Evolutionary conservation across 2,888 invertebrate species (phyloP), one percentile per base, ranked within the genome.

Genomic region (Plemyria rubiginata): DNA sequence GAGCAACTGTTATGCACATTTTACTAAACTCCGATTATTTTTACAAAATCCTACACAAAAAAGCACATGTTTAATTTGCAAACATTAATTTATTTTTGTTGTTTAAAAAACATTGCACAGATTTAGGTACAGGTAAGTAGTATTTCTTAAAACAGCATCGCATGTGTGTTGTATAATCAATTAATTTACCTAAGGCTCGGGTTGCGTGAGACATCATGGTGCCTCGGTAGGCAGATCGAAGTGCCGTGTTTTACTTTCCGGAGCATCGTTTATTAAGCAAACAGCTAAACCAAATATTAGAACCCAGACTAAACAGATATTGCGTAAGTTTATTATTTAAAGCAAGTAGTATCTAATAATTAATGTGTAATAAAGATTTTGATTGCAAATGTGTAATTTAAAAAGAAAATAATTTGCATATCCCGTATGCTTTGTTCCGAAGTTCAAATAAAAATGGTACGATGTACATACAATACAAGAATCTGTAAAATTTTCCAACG

Each of bases 161-260:
- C 55, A 57, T 64, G 56, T 57, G 45, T 59, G 66, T 67, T 68
- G 65, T 60, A 67, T 62, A 67, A 67, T 62, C 66, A 74, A 71
- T 70, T 68, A 71, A 69, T 72, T 70, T 69, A 67, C 66, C 66
- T 70, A 62, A 60, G 63, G 52, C 50, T 68, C 66, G 55, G 50
- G 65, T 77, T 72, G 70, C 73, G 70, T 69, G 70, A 83, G 84
- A 83, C 82, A 77, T 69, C 52, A 70, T 53, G 83, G 79, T 76
- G 78, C 75, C 78, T 71, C 69, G 58, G 70, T 72, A 43, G 66
- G 57, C 16, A 43, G 36, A 66, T 50, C 65, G 71, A 72, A 72
- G 70, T 70, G 50, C 50, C 36, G 32, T 32, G 36, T 56, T 80
- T 74, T 70, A 67, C n/a, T n/a, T n/a, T n/a, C n/a, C 64, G 68